These are phyloP conservation scores for Ectemnius continuus DNA, from an alignment of 2,888 invertebrate genomes.

Conservation along the genomic window DNA sequence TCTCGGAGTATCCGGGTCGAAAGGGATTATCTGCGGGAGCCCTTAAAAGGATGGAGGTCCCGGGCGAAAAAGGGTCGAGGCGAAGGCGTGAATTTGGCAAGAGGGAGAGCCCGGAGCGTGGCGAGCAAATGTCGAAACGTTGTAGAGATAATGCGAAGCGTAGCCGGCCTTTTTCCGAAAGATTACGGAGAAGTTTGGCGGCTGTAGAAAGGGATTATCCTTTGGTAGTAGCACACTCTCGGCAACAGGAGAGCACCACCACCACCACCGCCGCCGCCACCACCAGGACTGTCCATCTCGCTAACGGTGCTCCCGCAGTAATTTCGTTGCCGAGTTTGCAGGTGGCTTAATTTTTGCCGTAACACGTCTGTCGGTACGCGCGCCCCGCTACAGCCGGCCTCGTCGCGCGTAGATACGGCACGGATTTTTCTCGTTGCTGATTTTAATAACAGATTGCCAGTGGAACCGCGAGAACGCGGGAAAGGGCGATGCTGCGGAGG, in stretches of 20 bases:
- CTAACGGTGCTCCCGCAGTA: slow-evolving; percentile 32
- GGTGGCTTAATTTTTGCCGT: slow-evolving; percentile 77
- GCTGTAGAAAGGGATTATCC: not conserved
- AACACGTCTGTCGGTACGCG: slow-evolving; percentile 73
- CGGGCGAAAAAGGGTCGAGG: too few relatives aligned
- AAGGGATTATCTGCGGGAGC: too few relatives aligned
- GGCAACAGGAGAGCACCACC: not conserved
- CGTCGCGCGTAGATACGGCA: slow-evolving; percentile 74
- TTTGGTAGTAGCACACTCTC: not conserved
- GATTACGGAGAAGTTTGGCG: slow-evolving; percentile 1
- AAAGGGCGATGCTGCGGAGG: slow-evolving; percentile 17
- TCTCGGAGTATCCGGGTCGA: too few relatives aligned
- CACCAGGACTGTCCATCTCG: not conserved
- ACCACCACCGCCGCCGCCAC: not conserved
- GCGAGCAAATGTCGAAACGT: too few relatives aligned
- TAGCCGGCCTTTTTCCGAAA: not conserved
- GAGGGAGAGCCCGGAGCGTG: too few relatives aligned
- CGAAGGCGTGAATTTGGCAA: too few relatives aligned
- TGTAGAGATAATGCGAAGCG: too few relatives aligned
- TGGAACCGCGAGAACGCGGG: slow-evolving; percentile 38
- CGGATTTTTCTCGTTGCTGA: slow-evolving; percentile 78
- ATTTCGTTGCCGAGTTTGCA: slow-evolving; percentile 65
- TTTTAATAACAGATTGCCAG: slow-evolving; percentile 77
- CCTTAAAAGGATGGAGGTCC: too few relatives aligned
- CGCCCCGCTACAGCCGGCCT: slow-evolving; percentile 46